Percentiles rank a stretch among this genome's conserved stretches.
These are phyloP conservation scores for Nasonia giraulti DNA, from an alignment of 1,140 invertebrate genomes.

Conservation along the genomic window DNA sequence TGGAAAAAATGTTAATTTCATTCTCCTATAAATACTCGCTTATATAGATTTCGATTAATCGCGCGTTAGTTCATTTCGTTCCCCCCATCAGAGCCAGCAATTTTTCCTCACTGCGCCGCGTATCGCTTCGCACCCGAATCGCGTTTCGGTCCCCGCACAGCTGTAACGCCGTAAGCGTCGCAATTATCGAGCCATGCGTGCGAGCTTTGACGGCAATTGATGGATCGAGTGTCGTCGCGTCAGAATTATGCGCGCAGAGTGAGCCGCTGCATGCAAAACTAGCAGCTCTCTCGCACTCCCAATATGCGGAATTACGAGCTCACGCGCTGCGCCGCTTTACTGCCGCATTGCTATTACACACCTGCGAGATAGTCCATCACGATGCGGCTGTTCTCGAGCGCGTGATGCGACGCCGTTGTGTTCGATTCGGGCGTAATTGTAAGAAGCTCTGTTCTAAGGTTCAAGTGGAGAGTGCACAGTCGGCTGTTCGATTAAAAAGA, in stretches of 20 bases:
- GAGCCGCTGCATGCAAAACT: constrained; percentile 63
- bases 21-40: no score
- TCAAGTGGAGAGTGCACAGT: no score
- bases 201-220: constrained; percentile 39
- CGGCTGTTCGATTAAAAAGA: no score
- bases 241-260: constrained; percentile 64
- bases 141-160: not conserved
- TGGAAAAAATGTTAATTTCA: no score
- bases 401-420: no score
- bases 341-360: not conserved
- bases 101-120: not conserved
- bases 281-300: constrained; percentile 57
- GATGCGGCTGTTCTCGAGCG: no score
- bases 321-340: constrained; percentile 29
- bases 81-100: no score
- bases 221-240: constrained; percentile 29
- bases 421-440: no score
- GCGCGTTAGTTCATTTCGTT: not conserved
- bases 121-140: not conserved
- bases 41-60: no score
- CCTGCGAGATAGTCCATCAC: not conserved
- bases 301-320: constrained; percentile 61
- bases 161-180: not conserved
- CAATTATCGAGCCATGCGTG: constrained; percentile 10
- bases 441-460: no score